phyloP scores from a whole-genome alignment of 1,140 invertebrate species.

The Littorina saxatilis region DNA sequence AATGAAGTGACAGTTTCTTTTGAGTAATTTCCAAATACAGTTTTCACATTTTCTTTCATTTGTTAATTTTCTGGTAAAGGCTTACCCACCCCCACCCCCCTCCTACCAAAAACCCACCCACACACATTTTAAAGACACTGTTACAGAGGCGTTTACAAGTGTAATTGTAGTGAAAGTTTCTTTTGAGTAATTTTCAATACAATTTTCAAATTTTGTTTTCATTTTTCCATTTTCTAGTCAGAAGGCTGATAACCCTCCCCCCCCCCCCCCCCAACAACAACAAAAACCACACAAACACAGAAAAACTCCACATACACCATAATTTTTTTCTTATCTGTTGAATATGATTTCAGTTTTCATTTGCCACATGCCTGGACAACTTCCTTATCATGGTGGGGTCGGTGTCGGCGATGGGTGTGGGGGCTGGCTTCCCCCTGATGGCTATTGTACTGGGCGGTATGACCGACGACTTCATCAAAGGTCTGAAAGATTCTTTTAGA shows the following conservation, averaged over 20 bases:
- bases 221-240: too few relatives aligned
- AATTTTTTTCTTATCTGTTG: not conserved
- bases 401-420: constrained; percentile 62
- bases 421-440: constrained; percentile 69
- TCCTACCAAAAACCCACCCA: too few relatives aligned
- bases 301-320: not conserved
- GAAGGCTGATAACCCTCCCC: too few relatives aligned
- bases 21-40: too few relatives aligned
- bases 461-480: constrained; percentile 67
- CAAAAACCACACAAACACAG: not conserved
- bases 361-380: constrained; percentile 64
- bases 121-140: not conserved
- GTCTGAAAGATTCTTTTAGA: constrained; percentile 47
- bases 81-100: too few relatives aligned
- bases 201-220: not conserved
- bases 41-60: too few relatives aligned
- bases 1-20: too few relatives aligned
- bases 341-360: constrained; percentile 66
- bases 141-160: not conserved
- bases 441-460: constrained; percentile 73
- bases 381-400: constrained; percentile 69
- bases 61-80: too few relatives aligned
- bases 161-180: not conserved
- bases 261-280: too few relatives aligned
- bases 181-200: not conserved